Evolutionary conservation across 1,140 invertebrate genomes (phyloP).

Genomic region (Drosophila yakuba): DNA sequence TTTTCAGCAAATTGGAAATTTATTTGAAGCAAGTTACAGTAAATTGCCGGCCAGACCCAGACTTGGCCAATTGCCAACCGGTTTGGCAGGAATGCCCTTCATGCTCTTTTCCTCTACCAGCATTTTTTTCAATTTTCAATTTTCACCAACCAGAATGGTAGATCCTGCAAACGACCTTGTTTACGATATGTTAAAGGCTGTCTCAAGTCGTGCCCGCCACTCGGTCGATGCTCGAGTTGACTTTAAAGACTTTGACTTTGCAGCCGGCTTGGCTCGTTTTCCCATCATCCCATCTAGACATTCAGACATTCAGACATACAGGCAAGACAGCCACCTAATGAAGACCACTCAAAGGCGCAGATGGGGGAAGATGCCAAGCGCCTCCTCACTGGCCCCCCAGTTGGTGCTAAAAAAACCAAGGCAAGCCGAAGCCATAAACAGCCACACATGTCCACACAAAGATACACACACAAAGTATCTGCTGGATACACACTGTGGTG

Average conservation of each 20-base stretch:
- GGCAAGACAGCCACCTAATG: constrained; percentile 69
- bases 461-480: constrained; percentile 38
- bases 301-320: not conserved
- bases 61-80: constrained; percentile 44
- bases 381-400: constrained; percentile 21
- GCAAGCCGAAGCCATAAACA: constrained; percentile 45
- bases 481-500: constrained; percentile 24
- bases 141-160: constrained; percentile 12
- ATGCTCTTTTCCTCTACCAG: not conserved
- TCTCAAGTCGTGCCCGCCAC: constrained; percentile 31
- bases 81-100: constrained; percentile 36
- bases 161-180: constrained; percentile 77
- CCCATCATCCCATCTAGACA: constrained; percentile 13
- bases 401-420: constrained; percentile 20
- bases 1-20: constrained; percentile 70
- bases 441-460: constrained; percentile 36
- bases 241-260: constrained; percentile 47
- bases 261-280: constrained; percentile 40
- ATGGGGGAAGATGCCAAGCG: constrained; percentile 44
- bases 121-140: constrained; percentile 4
- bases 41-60: constrained; percentile 10
- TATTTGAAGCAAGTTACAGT: constrained; percentile 62
- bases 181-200: constrained; percentile 69
- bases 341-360: constrained; percentile 66
- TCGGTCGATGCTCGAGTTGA: constrained; percentile 41